These are phyloP conservation scores for Drosophila ironensis DNA, from an alignment of 1,140 invertebrate genomes.

Conservation along the genomic window DNA sequence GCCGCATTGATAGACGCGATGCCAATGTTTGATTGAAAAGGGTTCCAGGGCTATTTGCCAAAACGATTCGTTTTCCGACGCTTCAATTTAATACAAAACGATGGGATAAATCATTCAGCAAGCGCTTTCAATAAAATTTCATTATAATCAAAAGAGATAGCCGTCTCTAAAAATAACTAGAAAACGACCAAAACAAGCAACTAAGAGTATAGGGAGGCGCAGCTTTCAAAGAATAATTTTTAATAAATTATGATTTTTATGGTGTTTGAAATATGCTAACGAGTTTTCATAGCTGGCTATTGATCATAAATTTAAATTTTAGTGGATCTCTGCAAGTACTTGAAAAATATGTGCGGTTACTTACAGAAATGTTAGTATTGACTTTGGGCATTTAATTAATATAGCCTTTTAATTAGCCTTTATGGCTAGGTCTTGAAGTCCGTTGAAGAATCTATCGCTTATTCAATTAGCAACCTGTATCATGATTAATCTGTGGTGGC, in stretches of 20 bases:
- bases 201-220: too few relatives aligned
- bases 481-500: too few relatives aligned
- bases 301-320: background rate
- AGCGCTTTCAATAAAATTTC: background rate
- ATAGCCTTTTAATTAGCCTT: background rate
- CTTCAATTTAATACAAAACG: too few relatives aligned
- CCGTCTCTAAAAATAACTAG: background rate
- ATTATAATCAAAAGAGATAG: background rate
- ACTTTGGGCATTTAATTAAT: background rate
- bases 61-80: background rate
- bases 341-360: too few relatives aligned
- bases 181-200: background rate
- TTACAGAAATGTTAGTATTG: background rate
- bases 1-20: constrained; percentile 20
- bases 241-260: background rate
- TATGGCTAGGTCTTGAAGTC: background rate
- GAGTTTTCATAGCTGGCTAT: background rate
- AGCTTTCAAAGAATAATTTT: constrained; percentile 1
- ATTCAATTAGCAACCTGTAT: background rate
- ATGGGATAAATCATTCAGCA: constrained; percentile 8
- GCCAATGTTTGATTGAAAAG: background rate
- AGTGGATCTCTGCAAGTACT: too few relatives aligned
- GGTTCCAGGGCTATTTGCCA: background rate
- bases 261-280: background rate
- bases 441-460: background rate